phyloP scores from a whole-genome alignment of 2,113 vertebrate species.

The Mixornis gularis region DNA sequence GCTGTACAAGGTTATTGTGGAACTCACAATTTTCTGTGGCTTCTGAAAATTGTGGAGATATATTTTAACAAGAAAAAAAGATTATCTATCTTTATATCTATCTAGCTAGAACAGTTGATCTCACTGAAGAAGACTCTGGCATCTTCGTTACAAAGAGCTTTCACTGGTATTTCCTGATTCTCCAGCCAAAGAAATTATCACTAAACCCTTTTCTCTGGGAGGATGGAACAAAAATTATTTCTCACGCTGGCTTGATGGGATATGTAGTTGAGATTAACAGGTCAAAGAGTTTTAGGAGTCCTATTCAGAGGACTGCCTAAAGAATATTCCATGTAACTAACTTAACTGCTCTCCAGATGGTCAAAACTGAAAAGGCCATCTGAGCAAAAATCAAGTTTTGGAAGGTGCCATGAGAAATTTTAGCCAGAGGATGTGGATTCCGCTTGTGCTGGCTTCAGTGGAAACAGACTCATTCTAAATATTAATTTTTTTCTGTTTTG shows the following conservation, averaged over 20 bases:
- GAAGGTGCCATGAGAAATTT: slow-evolving; percentile 46
- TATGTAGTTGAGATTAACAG: slow-evolving; percentile 34
- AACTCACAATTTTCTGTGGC: slow-evolving; percentile 45
- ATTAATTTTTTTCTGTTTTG: not conserved
- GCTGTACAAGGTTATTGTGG: slow-evolving; percentile 30
- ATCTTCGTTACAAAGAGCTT: slow-evolving; percentile 63
- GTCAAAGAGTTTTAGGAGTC: slow-evolving; percentile 38
- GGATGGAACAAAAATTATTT: slow-evolving; percentile 39
- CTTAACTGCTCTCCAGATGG: slow-evolving; percentile 39
- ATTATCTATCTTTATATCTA: not conserved
- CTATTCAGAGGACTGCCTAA: slow-evolving; percentile 19
- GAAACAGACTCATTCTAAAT: not conserved
- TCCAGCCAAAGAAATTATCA: slow-evolving; percentile 64
- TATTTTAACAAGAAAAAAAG: slow-evolving; percentile 5
- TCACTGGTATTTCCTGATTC: slow-evolving; percentile 64
- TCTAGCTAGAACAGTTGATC: slow-evolving; percentile 43
- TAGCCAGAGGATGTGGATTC: slow-evolving; percentile 40
- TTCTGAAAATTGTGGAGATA: slow-evolving; percentile 46
- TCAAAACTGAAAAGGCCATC: slow-evolving; percentile 48
- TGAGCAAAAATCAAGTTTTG: slow-evolving; percentile 42
- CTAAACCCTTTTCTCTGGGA: slow-evolving; percentile 13
- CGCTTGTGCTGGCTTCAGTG: slow-evolving; percentile 22
- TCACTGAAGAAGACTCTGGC: slow-evolving; percentile 61
- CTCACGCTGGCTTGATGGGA: slow-evolving; percentile 54
- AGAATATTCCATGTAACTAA: slow-evolving; percentile 13